A percentile compares a stretch with the other conserved stretches of the same genome.
These are phyloP conservation scores for Diabrotica balteata DNA, from an alignment of 2,888 invertebrate genomes.

Conservation along the genomic window DNA sequence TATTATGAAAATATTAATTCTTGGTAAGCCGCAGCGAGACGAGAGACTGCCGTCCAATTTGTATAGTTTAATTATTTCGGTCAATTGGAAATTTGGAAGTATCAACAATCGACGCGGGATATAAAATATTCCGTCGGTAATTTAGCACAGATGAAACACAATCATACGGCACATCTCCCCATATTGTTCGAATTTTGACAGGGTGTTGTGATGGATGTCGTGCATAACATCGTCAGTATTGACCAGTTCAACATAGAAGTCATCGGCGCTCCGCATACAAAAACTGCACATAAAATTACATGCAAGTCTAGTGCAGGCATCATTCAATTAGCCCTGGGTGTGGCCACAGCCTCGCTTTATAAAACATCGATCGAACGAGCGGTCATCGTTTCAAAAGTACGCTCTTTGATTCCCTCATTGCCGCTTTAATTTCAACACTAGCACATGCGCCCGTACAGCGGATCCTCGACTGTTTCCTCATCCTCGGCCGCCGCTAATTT, in stretches of 20 bases:
- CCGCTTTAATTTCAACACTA: conserved; percentile 57
- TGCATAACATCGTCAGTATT: conserved; percentile 45
- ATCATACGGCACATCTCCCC: conserved; percentile 38
- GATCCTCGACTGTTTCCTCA: conserved; percentile 44
- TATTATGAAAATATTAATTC: conserved; percentile 34
- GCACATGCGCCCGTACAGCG: conserved; percentile 53
- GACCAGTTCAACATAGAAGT: conserved; percentile 37
- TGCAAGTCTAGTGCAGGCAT: conserved; percentile 59
- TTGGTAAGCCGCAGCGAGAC: conserved; percentile 12
- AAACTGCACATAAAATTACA: conserved; percentile 50
- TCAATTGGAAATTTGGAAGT: conserved; percentile 39
- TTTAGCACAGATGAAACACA: conserved; percentile 44
- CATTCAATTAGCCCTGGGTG: conserved; percentile 62
- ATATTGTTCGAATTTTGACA: conserved; percentile 51
- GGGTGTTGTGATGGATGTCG: conserved; percentile 51
- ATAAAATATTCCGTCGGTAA: conserved; percentile 47
- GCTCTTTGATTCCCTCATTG: conserved; percentile 62
- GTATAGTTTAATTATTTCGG: conserved; percentile 44
- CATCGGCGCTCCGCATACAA: conserved; percentile 41
- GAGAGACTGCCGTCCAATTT: conserved; percentile 22
- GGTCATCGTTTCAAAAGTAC: conserved; percentile 63
- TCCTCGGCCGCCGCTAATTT: conserved; percentile 51
- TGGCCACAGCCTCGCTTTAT: conserved; percentile 61
- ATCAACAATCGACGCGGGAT: conserved; percentile 42
- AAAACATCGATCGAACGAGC: conserved; percentile 63